These are phyloP conservation scores for Strigamia maritima DNA, from an alignment of 2,888 invertebrate species.

Conservation along the genomic window DNA sequence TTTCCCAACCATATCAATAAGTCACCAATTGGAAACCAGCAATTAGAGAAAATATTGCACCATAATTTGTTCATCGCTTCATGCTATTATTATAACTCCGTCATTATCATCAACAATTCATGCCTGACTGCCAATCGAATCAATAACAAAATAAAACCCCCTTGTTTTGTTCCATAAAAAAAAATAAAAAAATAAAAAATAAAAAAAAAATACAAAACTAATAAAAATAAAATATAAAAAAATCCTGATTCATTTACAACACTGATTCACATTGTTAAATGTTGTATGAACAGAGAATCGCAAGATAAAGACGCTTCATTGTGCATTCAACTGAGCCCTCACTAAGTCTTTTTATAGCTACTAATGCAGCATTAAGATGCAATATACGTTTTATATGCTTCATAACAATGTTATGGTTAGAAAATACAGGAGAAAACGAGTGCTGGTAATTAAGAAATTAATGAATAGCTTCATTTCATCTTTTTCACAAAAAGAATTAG, in stretches of 20 bases:
- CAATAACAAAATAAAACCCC: too few species aligned
- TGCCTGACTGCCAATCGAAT: too few species aligned
- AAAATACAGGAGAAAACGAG: background rate
- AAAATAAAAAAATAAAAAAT: background rate
- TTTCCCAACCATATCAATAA: too few species aligned
- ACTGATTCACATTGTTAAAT: background rate
- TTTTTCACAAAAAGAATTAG: background rate
- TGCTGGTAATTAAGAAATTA: background rate
- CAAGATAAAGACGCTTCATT: background rate
- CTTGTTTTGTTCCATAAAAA: background rate
- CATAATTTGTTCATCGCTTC: too few species aligned
- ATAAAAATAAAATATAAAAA: background rate
- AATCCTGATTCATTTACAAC: background rate
- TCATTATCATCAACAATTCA: too few species aligned
- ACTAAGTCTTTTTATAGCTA: conserved; percentile 4
- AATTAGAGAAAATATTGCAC: too few species aligned
- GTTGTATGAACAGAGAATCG: background rate
- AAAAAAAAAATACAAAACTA: too few species aligned
- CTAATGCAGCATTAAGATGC: background rate
- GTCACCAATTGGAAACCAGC: too few species aligned
- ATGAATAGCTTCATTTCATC: background rate
- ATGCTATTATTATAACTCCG: too few species aligned
- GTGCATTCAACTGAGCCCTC: background rate
- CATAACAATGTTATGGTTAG: background rate
- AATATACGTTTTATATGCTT: conserved; percentile 4